Base-by-base conservation (phyloP, 2,797 vertebrate species). In the Anguilla obscura region DNA sequence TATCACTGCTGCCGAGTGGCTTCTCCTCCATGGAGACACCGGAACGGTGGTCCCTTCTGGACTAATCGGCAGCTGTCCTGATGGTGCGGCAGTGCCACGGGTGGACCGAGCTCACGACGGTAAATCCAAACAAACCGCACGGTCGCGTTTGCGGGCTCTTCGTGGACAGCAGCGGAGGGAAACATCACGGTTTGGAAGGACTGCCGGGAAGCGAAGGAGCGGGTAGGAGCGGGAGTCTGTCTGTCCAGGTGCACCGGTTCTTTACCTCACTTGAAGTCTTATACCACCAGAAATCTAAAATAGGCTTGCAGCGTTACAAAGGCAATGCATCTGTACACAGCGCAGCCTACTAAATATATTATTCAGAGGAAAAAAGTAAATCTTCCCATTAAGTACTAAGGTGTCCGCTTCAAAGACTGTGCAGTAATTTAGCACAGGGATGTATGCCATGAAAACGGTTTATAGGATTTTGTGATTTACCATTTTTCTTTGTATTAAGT, bases 401-500 rank as follows among this genome's bases (percentile, higher is more conserved):
- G 69, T 30, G 14, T n/a, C 48, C 3, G 48, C 87, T 50, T 74
- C 52, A 88, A 85, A 50, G 40, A 10, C 10, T 3, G 45, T 21
- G 87, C 50, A 54, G 56, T 66, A 85, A 76, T 76, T 88, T 50
- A 71, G 60, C 30, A 33, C 52, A 69, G 84, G 36, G 86, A 80
- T 54, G 8, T 45, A 36, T 36, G 48, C 76, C 10, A 83, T 60
- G 16, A 85, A 85, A 40, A 36, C 85, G 5, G 60, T 69, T 24
- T 24, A 83, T 86, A 60, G 83, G 45, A n/a, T 63, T 84, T 30
- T 48, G 85, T 84, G 87, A 48, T 10, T 30, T n/a, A 84, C 58
- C 48, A 21, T 12, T 84, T 80, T 82, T 88, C 84, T 54, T 30
- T 33, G 30, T 87, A 87, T 36, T 56, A 86, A 88, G 83, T 71